Percentiles rank a stretch among this genome's conserved stretches.
Evolutionary conservation across 2,113 vertebrate species (phyloP).

Genomic region (Podiceps cristatus): DNA sequence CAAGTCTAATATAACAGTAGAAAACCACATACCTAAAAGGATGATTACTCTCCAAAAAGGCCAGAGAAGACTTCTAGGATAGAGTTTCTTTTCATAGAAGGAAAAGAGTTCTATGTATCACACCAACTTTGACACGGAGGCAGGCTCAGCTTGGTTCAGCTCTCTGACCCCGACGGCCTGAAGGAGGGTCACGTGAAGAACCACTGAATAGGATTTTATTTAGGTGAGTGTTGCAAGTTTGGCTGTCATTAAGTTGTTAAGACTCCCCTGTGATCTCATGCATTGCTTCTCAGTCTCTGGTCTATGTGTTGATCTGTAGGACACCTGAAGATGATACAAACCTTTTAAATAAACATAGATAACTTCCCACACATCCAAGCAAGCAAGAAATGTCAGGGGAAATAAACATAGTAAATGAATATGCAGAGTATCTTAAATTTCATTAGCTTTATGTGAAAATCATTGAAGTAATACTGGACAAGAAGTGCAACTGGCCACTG

Average conservation of each 20-base stretch:
- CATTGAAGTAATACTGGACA: neutral
- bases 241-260: neutral
- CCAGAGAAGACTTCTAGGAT: neutral
- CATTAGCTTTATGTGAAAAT: neutral
- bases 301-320: neutral
- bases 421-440: neutral
- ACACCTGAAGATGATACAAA: neutral
- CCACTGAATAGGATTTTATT: neutral
- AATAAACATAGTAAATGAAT: neutral
- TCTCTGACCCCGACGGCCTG: accelerated
- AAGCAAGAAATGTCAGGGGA: neutral
- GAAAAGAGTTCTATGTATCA: neutral
- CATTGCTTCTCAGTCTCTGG: neutral
- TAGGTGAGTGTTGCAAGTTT: neutral
- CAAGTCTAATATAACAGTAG: neutral
- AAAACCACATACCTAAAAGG: neutral
- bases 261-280: neutral
- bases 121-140: accelerated
- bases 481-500: neutral
- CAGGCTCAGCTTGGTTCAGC: neutral
- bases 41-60: neutral
- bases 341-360: neutral
- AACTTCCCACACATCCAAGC: neutral
- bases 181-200: neutral
- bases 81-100: neutral